These are phyloP conservation scores for Fissipunctia ypsillon DNA, from an alignment of 2,888 invertebrate species.

Conservation along the genomic window DNA sequence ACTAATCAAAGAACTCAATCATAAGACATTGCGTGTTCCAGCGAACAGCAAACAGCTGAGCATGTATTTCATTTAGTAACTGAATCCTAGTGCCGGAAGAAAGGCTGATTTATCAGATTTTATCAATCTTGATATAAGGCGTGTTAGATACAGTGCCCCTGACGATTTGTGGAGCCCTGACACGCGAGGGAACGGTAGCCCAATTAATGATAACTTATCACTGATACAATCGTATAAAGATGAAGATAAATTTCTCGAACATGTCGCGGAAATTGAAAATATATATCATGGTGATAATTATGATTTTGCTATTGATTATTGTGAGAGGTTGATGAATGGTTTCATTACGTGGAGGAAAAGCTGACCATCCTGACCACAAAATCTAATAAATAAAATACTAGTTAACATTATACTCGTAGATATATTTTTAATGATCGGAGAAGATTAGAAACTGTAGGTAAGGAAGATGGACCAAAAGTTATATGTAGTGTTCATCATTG, in stretches of 20 bases:
- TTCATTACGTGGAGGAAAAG: background rate
- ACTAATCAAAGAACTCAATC: background rate
- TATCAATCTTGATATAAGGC: conserved; percentile 41
- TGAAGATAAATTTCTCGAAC: conserved; percentile 1
- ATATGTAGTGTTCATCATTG: background rate
- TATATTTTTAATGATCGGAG: too few relatives aligned
- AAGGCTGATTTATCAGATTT: conserved; percentile 42
- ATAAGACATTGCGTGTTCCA: conserved; percentile 29
- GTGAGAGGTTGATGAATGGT: background rate
- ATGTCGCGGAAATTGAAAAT: conserved; percentile 50
- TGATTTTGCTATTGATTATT: conserved; percentile 16
- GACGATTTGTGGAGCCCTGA: conserved; percentile 42
- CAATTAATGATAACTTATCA: conserved; percentile 49
- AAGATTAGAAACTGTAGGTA: background rate
- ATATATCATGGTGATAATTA: background rate
- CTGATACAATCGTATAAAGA: conserved; percentile 22
- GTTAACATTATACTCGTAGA: too few relatives aligned
- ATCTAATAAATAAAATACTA: too few relatives aligned
- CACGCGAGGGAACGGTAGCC: conserved; percentile 45
- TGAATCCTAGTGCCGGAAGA: conserved; percentile 42
- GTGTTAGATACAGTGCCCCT: conserved; percentile 17
- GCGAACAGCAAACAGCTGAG: background rate
- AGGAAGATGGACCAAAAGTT: background rate
- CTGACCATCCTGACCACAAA: background rate
- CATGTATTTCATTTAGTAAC: conserved; percentile 16